A percentile compares a stretch with the other conserved stretches of the same genome.
Conservation (phyloP, 2,888 invertebrate genomes). For the Platynereis dumerilii region DNA sequence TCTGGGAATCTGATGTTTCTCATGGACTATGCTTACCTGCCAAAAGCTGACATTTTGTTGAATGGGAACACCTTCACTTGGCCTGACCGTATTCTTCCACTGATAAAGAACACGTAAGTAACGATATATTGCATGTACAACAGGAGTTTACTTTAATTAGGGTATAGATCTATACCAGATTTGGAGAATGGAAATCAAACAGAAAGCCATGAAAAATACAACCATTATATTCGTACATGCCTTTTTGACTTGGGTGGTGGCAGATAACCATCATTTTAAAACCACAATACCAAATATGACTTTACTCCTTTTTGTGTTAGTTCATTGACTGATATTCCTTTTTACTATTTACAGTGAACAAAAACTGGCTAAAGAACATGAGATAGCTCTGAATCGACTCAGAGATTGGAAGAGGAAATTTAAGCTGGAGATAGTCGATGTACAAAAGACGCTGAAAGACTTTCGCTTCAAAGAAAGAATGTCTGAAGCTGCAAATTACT, state of each 20-base stretch:
- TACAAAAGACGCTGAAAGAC: conserved; percentile 46
- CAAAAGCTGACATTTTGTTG: conserved; percentile 55
- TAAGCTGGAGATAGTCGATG: conserved; percentile 15
- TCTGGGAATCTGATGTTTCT: conserved; percentile 59
- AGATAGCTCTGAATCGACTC: conserved; percentile 52
- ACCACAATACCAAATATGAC: no score
- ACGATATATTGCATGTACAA: neutral
- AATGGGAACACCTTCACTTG: conserved; percentile 61
- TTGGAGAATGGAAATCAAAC: no score
- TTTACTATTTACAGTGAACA: conserved; percentile 47
- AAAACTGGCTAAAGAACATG: conserved; percentile 58
- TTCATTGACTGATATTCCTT: no score
- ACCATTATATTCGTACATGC: no score
- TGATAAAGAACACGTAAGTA: conserved; percentile 59
- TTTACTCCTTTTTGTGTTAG: no score
- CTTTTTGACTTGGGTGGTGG: no score
- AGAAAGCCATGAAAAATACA: no score
- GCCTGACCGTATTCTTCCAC: conserved; percentile 59
- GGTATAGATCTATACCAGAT: no score
- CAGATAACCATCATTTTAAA: no score
- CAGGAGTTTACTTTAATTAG: no score
- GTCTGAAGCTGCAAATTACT: conserved; percentile 58
- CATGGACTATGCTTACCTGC: conserved; percentile 58
- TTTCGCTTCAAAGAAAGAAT: conserved; percentile 57
- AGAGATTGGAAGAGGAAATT: conserved; percentile 41